phyloP scores from a whole-genome alignment of 1,140 invertebrate genomes.

The Samia ricini region DNA sequence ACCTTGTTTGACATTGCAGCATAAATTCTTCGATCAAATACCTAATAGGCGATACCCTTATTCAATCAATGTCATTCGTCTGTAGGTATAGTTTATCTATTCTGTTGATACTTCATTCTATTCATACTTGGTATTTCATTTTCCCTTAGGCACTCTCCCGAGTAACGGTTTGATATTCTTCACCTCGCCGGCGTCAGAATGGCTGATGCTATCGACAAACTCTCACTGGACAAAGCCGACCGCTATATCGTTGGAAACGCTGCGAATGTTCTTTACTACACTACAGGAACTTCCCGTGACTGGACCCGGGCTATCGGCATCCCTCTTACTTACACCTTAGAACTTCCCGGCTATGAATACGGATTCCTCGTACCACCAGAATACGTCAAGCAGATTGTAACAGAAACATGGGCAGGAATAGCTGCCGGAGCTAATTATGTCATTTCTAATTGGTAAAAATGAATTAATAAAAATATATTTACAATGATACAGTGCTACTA shows the following conservation, averaged over 20 bases:
- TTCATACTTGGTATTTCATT: neutral
- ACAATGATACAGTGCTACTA: neutral
- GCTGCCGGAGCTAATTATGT: constrained; percentile 52
- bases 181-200: constrained; percentile 55
- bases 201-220: constrained; percentile 67
- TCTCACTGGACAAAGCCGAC: constrained; percentile 48
- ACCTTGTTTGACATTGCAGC: too few species aligned
- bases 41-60: too few species aligned
- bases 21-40: too few species aligned
- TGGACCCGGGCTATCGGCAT: constrained; percentile 81
- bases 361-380: constrained; percentile 80
- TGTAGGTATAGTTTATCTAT: too few species aligned
- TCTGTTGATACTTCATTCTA: too few species aligned
- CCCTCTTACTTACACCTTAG: constrained; percentile 83
- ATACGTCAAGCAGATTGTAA: constrained; percentile 79
- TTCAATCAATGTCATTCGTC: too few species aligned
- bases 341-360: constrained; percentile 80
- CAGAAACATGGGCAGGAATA: constrained; percentile 88
- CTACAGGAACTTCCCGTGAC: constrained; percentile 80
- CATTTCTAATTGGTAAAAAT: constrained; percentile 23
- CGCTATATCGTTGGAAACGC: constrained; percentile 81
- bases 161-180: constrained; percentile 46
- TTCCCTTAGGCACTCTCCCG: constrained; percentile 54
- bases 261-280: constrained; percentile 78
- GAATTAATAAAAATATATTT: constrained; percentile 13